These are phyloP conservation scores for Tetramorium bicarinatum DNA, from an alignment of 2,888 invertebrate genomes.

Conservation along the genomic window DNA sequence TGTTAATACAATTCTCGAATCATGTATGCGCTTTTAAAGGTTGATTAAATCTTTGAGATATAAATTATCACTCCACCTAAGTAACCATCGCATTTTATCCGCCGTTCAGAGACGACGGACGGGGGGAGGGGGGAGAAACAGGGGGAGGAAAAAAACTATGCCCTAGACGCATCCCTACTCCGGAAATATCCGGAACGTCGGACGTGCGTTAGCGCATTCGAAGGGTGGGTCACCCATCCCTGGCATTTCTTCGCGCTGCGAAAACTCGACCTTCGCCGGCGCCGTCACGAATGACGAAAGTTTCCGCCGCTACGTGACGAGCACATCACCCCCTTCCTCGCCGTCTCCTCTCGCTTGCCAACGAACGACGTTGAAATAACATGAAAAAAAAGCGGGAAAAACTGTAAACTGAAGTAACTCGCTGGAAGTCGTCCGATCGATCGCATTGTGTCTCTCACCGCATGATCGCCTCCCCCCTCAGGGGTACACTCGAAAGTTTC, in stretches of 20 bases:
- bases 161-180: neutral
- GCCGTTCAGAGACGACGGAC: neutral
- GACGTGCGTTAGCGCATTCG: slow-evolving; percentile 46
- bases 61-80: slow-evolving; percentile 5
- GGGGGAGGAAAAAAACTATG: neutral
- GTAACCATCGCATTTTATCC: neutral
- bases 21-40: neutral
- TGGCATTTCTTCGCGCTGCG: slow-evolving; percentile 20
- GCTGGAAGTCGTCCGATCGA: slow-evolving; percentile 55
- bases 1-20: neutral
- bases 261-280: slow-evolving; percentile 52
- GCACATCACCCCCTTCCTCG: neutral
- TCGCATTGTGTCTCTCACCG: slow-evolving; percentile 56
- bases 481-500: slow-evolving; percentile 55
- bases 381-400: slow-evolving; percentile 44
- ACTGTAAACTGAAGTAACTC: slow-evolving; percentile 57
- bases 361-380: slow-evolving; percentile 48
- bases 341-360: neutral
- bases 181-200: slow-evolving; percentile 39
- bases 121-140: neutral
- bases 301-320: slow-evolving; percentile 55
- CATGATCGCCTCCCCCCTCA: slow-evolving; percentile 43
- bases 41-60: neutral
- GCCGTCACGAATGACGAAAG: slow-evolving; percentile 59
- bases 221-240: neutral